Evolutionary conservation across 30 jellyfish, hydroid and myxozoan genomes (phyloP).

Genomic region (Aurelia sp.): DNA sequence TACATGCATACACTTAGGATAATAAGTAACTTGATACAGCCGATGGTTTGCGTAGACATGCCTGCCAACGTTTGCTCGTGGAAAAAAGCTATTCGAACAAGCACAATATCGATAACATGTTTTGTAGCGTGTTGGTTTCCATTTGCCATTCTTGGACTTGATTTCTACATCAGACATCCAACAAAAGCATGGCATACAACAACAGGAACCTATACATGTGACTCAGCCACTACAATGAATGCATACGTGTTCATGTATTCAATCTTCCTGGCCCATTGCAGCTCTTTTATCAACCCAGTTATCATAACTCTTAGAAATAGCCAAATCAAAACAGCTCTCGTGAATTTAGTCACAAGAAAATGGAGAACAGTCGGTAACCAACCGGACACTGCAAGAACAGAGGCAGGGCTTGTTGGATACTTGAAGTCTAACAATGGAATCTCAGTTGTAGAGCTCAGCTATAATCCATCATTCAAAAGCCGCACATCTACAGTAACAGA

Average conservation of each 20-base stretch:
- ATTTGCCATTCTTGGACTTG: neutral
- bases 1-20: conserved; percentile 1
- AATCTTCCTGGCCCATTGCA: conserved; percentile 1
- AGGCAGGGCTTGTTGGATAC: neutral
- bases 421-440: neutral
- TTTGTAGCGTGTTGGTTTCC: conserved; percentile 5
- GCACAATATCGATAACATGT: neutral
- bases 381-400: neutral
- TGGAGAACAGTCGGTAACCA: neutral
- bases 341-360: neutral
- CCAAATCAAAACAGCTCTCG: neutral
- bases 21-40: neutral
- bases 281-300: neutral
- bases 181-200: neutral
- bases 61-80: neutral
- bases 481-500: no score
- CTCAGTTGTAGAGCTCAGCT: neutral
- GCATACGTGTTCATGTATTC: conserved; percentile 6
- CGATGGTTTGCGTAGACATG: neutral
- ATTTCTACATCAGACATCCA: neutral
- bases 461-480: neutral
- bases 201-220: neutral
- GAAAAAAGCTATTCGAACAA: neutral
- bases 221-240: neutral
- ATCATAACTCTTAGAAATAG: conserved; percentile 11